Base-by-base conservation (phyloP, 2,113 vertebrate species). In the Pseudonaja textilis region DNA sequence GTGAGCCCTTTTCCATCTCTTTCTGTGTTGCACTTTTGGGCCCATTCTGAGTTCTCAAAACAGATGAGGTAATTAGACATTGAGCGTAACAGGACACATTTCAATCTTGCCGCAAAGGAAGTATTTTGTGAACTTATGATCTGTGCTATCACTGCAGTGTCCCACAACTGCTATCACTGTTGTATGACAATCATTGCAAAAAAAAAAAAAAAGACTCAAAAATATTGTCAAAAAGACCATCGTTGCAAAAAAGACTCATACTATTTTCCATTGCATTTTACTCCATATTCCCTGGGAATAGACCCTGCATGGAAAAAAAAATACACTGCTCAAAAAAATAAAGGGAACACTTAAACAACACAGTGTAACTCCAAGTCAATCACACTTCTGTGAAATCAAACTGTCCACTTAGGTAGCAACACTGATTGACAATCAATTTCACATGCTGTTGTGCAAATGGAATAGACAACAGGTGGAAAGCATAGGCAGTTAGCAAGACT, bases 31-130 rank as follows among this genome's bases (percentile, higher is more conserved):
- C 39, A 64, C 1, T 89, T 57, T 87, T 23, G 39, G 2, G 16
- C 10, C 22, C 8, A 20, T 59, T 54, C 50, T 81, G 29, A n/a
- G 6, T 50, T 5, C 22, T 54, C 23, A 25, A 22, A 57, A 50
- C 1, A 74, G 18, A 10, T 23, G 34, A 3, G 39, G 29, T 2
- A 22, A 0, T 23, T 0, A 1, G 55, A 88, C 86, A 4, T 92
- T n/a, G 54, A 42, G 34, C 39, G 42, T 39, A n/a, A 55, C 64
- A 6, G 22, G 10, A n/a, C n/a, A 42, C 23, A 45, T 91, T 56
- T 85, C 45, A 16, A 6, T 14, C 11, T 89, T 61, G 39, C 23
- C 42, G 47, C 26, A 29, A 5, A 61, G 25, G 20, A 26, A 64
- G 57, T 2, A 10, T 45, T 45, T 4, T 47, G 89, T 29, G 89